Conservation (phyloP, 64 coral and sea anemone genomes). For the Hydrozoanthus tunicans region DNA sequence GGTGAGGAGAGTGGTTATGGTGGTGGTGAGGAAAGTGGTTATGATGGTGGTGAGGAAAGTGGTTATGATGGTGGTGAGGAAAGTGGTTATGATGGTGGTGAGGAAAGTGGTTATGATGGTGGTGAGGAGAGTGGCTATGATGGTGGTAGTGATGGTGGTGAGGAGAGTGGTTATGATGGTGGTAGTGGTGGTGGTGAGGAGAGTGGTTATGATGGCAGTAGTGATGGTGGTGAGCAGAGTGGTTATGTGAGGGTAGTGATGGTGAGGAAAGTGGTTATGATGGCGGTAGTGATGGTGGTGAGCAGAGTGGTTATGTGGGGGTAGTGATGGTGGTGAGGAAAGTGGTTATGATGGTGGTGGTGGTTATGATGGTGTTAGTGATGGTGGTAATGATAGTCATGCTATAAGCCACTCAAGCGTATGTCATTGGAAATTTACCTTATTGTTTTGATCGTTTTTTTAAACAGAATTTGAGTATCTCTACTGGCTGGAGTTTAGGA, state of each 20-base stretch:
- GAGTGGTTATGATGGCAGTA: no score
- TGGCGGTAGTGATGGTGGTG: background rate
- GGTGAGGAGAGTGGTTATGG: background rate
- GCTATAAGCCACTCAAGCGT: no score
- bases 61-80: no score
- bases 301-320: background rate
- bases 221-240: no score
- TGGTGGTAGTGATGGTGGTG: background rate
- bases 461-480: constrained; percentile 97
- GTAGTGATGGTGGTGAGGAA: background rate
- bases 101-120: background rate
- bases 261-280: no score
- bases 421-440: background rate
- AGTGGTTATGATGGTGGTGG: no score
- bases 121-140: background rate
- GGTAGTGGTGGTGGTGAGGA: background rate
- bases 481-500: constrained; percentile 93
- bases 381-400: background rate
- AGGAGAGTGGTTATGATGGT: background rate
- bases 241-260: no score
- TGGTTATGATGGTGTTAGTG: no score
- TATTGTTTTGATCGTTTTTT: background rate
- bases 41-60: background rate
- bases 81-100: no score
- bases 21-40: background rate